Conservation (phyloP, 2,888 invertebrate genomes). For the Tachystola acroxantha region DNA sequence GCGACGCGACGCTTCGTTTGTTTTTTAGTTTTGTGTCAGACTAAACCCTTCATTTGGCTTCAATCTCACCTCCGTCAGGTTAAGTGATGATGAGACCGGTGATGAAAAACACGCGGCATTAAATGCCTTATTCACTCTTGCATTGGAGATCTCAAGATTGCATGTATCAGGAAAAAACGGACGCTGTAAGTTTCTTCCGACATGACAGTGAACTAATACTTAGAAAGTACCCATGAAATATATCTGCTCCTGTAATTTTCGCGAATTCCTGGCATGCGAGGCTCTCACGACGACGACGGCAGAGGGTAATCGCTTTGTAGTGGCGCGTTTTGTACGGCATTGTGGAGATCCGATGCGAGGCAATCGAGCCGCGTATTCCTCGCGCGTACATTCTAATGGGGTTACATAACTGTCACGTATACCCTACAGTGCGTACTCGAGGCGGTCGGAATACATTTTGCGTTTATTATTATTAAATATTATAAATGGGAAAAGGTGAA, state of each 20-base stretch:
- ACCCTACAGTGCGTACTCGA: conserved; percentile 33
- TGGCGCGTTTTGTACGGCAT: conserved; percentile 59
- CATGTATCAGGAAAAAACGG: too few relatives aligned
- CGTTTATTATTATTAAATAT: conserved; percentile 31
- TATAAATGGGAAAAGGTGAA: conserved; percentile 47
- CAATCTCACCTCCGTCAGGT: too few relatives aligned
- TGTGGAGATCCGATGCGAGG: conserved; percentile 46
- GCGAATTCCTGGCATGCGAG: conserved; percentile 35
- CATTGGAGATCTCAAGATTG: too few relatives aligned
- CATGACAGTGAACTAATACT: too few relatives aligned
- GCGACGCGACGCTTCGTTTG: too few relatives aligned
- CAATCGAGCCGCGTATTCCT: conserved; percentile 52
- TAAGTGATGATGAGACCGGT: too few relatives aligned
- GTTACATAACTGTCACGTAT: conserved; percentile 42
- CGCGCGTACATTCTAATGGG: conserved; percentile 65
- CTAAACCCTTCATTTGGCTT: too few relatives aligned
- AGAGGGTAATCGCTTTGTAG: conserved; percentile 71
- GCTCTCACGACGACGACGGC: conserved; percentile 33
- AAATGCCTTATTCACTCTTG: too few relatives aligned
- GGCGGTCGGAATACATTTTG: conserved; percentile 43
- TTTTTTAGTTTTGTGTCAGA: too few relatives aligned
- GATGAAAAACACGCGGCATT: too few relatives aligned
- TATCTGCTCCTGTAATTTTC: conserved; percentile 19
- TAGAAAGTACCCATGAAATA: too few relatives aligned
- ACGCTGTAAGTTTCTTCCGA: too few relatives aligned